Evolutionary conservation across 2,113 vertebrate species (phyloP), one percentile per base, ranked within the genome.

Genomic region (Salvelinus fontinalis): DNA sequence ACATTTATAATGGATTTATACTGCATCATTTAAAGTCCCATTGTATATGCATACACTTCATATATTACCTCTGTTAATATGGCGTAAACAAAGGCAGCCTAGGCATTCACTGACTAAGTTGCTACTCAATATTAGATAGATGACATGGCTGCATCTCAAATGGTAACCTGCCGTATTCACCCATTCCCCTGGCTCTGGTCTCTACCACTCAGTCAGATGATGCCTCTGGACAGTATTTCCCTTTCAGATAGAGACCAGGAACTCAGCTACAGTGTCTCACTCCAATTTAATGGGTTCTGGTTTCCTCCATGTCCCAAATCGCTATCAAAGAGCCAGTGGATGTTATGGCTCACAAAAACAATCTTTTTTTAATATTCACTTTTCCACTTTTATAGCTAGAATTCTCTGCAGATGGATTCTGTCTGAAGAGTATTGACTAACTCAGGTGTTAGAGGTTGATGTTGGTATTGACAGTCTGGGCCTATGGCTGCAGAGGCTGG

Each of bases 1-100:
- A 77, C 80, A 84, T 86, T 81, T 74, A 81, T 88, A 87, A 86
- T 85, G 79, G 76, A 79, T 82, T 86, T 69, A 81, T 83, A 82
- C 73, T 85, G 74, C 67, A 82, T 89, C 73, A 87, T 84, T 82
- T 78, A 75, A 77, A 79, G 81, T 76, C 76, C 80, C 69, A 29
- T 62, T 84, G 83, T 82, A 62, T 62, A 5, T 16, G 7, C 5
- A 12, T 44, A 62, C 59, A 24, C 59, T 9, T 62, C n/a, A 62
- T 62, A 62, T 62, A 62, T 62, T 16, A 62, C 59, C 59, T 54
- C 14, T 54, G 5, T 54, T 22, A 22, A 62, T 9, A 54, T 3
- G 39, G 51, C 3, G 4, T 54, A 54, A 54, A 54, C 51, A 54
- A 18, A 62, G 59, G 59, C n/a, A 62, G 59, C 59, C 18, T 11